Conservation (phyloP, 2,888 invertebrate species). For the Neria commutata region DNA sequence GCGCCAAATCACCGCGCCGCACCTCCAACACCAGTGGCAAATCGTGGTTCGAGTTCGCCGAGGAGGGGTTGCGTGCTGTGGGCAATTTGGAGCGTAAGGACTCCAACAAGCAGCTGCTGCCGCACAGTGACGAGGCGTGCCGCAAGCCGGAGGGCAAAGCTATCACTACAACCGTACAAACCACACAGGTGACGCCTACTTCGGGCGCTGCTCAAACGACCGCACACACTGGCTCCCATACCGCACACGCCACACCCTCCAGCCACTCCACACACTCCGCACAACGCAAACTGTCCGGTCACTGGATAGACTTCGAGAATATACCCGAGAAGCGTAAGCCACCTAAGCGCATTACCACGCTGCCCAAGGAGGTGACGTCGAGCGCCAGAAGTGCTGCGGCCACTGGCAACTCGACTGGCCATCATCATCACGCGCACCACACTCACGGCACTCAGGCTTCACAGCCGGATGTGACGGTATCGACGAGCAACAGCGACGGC, state of each 20-base stretch:
- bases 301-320: constrained; percentile 88
- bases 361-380: constrained; percentile 65
- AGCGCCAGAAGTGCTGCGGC: constrained; percentile 5
- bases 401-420: constrained; percentile 19
- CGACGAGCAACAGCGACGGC: constrained; percentile 33
- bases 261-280: constrained; percentile 53
- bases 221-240: too few relatives aligned
- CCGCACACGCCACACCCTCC: too few relatives aligned
- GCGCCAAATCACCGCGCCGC: constrained; percentile 65
- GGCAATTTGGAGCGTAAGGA: constrained; percentile 56
- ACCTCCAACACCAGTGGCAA: constrained; percentile 63
- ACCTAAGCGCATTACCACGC: constrained; percentile 81
- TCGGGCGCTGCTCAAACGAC: not conserved
- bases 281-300: constrained; percentile 61
- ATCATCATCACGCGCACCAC: constrained; percentile 27
- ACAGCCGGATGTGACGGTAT: constrained; percentile 32
- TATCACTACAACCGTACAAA: not conserved
- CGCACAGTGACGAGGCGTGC: constrained; percentile 19
- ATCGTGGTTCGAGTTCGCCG: constrained; percentile 70
- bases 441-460: constrained; percentile 32
- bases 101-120: constrained; percentile 50
- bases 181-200: not conserved
- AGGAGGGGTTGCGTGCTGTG: constrained; percentile 64
- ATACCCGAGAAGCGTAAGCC: constrained; percentile 82
- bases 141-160: constrained; percentile 5